Evolutionary conservation across 2,113 vertebrate genomes (phyloP).

Genomic region (Hirundichthys speculiger): DNA sequence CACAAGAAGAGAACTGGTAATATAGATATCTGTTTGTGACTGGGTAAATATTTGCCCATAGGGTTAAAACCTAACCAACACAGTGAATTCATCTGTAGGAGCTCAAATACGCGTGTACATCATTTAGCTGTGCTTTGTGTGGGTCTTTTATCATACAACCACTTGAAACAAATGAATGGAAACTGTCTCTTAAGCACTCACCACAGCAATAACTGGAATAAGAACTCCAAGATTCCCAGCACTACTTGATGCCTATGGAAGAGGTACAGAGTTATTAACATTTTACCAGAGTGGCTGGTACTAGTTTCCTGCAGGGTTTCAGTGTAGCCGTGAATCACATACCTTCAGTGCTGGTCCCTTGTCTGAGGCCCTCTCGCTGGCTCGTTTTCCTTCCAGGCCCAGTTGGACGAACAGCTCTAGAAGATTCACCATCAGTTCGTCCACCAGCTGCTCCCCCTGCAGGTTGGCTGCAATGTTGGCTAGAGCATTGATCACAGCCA

Average conservation of each 20-base stretch:
- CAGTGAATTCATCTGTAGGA: conserved; percentile 2
- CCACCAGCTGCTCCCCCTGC: conserved; percentile 92
- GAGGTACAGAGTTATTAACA: conserved; percentile 30
- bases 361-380: conserved; percentile 94
- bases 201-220: conserved; percentile 98
- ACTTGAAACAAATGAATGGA: background rate
- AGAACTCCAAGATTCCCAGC: conserved; percentile 96
- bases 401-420: conserved; percentile 97
- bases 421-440: conserved; percentile 94
- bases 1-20: conserved; percentile 16
- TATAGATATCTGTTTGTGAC: conserved; percentile 63
- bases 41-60: conserved; percentile 88
- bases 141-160: conserved; percentile 4
- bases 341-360: conserved; percentile 95
- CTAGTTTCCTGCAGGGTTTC: conserved; percentile 13
- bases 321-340: background rate
- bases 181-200: conserved; percentile 71
- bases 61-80: conserved; percentile 87
- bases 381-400: conserved; percentile 95
- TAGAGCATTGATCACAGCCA: conserved; percentile 95
- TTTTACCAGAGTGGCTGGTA: background rate
- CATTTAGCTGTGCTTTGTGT: conserved; percentile 1
- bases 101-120: conserved; percentile 12
- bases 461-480: conserved; percentile 98
- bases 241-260: conserved; percentile 91